Evolutionary conservation across 2,797 vertebrate species (phyloP).

Genomic region (Lutjanus campechanus): DNA sequence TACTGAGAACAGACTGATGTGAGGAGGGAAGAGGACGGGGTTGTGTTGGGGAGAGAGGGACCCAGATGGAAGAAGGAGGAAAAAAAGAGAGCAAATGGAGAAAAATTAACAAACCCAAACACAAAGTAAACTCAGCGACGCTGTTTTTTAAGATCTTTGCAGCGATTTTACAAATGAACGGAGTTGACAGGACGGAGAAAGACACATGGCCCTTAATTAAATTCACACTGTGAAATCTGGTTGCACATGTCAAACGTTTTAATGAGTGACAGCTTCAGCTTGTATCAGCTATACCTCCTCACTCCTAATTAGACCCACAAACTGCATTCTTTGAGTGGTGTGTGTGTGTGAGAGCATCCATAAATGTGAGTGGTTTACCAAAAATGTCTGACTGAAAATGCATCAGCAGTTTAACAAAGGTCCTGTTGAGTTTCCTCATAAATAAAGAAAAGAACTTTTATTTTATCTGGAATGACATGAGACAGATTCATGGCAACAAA

Average conservation of each 20-base stretch:
- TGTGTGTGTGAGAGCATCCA: neutral
- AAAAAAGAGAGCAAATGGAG: neutral
- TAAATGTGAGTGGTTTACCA: conserved; percentile 18
- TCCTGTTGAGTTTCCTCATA: neutral
- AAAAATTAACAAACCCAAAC: neutral
- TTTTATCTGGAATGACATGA: neutral
- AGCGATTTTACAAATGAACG: conserved; percentile 25
- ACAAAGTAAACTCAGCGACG: conserved; percentile 5
- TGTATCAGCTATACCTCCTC: conserved; percentile 40
- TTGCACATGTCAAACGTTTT: conserved; percentile 63
- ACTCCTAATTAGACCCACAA: conserved; percentile 59
- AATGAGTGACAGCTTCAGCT: conserved; percentile 48
- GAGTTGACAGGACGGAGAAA: neutral
- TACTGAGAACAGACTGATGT: conserved; percentile 91
- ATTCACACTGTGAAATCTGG: conserved; percentile 41
- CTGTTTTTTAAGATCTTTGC: neutral
- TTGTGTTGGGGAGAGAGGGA: neutral
- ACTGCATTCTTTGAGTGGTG: neutral
- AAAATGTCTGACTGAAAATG: conserved; percentile 17
- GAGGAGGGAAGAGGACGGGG: neutral
- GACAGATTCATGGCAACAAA: neutral
- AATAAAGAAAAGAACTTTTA: neutral
- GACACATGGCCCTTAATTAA: conserved; percentile 42
- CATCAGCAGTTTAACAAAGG: neutral
- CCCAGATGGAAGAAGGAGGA: neutral